Evolutionary conservation across 2,113 vertebrate species (phyloP).

Genomic region (Mesoclemmys tuberculata): DNA sequence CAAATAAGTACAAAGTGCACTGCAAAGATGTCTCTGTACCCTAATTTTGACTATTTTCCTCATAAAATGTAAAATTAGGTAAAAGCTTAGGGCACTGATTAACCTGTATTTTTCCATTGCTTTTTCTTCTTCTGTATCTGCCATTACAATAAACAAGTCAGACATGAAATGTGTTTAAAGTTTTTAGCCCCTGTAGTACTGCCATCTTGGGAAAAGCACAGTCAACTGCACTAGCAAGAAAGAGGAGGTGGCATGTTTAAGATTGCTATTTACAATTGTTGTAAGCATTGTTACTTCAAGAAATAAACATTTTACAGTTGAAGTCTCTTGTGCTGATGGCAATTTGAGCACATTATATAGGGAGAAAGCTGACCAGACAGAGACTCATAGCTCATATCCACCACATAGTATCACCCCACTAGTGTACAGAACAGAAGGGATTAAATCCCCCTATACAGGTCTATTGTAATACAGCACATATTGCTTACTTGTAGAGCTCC

Average conservation of each 20-base stretch:
- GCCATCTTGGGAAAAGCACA: too few species aligned
- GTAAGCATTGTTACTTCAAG: not conserved
- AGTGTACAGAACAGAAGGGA: not conserved
- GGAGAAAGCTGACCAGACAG: not conserved
- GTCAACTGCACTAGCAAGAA: too few species aligned
- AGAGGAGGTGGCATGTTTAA: too few species aligned
- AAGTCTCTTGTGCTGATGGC: not conserved
- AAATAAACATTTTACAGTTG: not conserved
- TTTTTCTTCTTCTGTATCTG: not conserved
- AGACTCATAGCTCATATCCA: not conserved
- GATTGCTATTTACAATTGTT: too few species aligned
- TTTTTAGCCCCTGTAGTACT: too few species aligned
- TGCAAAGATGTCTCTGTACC: not conserved
- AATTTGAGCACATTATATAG: not conserved
- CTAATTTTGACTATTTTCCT: conserved; percentile 40
- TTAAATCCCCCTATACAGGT: not conserved
- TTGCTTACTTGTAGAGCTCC: not conserved
- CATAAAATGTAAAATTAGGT: conserved; percentile 46
- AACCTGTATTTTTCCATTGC: conserved; percentile 39
- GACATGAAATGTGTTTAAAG: too few species aligned
- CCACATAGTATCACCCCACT: not conserved
- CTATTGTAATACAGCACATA: not conserved
- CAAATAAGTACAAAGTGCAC: too few species aligned
- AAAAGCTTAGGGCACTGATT: conserved; percentile 18
- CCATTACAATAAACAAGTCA: too few species aligned